A percentile compares a stretch with the other conserved stretches of the same genome.
Conservation (phyloP, 2,113 vertebrate genomes). For the Guaruba guarouba region DNA sequence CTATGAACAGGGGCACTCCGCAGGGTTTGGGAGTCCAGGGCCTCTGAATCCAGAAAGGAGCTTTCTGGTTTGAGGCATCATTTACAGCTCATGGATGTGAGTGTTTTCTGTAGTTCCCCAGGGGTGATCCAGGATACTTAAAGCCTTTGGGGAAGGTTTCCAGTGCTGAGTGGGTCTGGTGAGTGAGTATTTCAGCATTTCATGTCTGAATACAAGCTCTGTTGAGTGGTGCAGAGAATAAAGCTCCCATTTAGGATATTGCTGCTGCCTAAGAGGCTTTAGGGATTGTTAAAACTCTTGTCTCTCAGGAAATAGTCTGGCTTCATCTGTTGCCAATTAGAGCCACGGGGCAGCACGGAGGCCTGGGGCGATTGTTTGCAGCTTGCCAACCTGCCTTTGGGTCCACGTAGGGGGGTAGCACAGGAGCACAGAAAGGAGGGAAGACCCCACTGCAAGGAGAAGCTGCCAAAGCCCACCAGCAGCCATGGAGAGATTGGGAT, state of each 20-base stretch:
- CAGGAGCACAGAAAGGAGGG: background rate
- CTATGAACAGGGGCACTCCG: background rate
- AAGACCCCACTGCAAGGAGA: fast-evolving
- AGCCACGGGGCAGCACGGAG: background rate
- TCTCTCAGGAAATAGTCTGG: slow-evolving; percentile 42
- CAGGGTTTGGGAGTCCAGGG: background rate
- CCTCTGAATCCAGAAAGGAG: background rate
- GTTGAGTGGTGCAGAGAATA: slow-evolving; percentile 2
- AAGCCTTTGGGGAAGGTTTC: background rate
- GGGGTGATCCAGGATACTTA: background rate
- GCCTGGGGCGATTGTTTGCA: background rate
- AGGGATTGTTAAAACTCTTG: slow-evolving; percentile 55
- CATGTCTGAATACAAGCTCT: slow-evolving; percentile 25
- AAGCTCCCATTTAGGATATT: slow-evolving; percentile 59
- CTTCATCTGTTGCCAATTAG: slow-evolving; percentile 46
- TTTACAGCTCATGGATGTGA: background rate
- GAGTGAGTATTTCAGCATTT: background rate
- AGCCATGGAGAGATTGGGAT: fast-evolving
- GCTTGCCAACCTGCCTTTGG: background rate
- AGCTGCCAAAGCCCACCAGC: background rate
- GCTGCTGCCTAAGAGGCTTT: slow-evolving; percentile 62
- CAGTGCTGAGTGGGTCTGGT: background rate
- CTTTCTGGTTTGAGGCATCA: background rate
- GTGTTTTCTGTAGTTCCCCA: background rate
- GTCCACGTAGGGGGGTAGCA: fast-evolving